phyloP scores from a whole-genome alignment of 1,140 invertebrate genomes.

The Neelides sp. region DNA sequence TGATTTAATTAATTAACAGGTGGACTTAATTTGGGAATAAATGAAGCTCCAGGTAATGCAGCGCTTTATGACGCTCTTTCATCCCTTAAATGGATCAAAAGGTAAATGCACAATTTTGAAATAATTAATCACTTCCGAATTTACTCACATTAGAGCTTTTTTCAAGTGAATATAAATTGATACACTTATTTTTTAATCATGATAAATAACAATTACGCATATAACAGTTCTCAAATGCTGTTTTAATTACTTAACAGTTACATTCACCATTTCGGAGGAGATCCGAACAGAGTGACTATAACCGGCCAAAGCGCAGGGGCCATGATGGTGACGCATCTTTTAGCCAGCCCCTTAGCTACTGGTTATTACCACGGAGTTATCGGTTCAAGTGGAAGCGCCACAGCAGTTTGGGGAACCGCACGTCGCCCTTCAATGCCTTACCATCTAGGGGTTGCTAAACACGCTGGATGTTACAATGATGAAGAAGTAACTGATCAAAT shows the following conservation, averaged over 20 bases:
- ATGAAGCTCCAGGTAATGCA: slow-evolving; percentile 23
- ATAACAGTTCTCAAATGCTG: too few species aligned
- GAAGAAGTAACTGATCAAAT: background rate
- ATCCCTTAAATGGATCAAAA: too few species aligned
- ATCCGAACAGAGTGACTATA: slow-evolving; percentile 8
- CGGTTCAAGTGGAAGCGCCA: slow-evolving; percentile 11
- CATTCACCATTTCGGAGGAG: slow-evolving; percentile 17
- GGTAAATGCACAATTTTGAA: too few species aligned
- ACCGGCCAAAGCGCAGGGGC: slow-evolving; percentile 17
- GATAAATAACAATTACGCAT: too few species aligned
- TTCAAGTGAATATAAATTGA: too few species aligned
- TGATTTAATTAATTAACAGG: too few species aligned
- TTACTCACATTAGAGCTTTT: too few species aligned
- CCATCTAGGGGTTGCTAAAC: slow-evolving; percentile 9
- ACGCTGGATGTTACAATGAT: background rate
- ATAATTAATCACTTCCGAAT: too few species aligned
- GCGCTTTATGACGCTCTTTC: too few species aligned
- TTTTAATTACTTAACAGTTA: too few species aligned
- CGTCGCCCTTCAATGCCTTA: slow-evolving; percentile 16
- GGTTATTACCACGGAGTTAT: slow-evolving; percentile 17
- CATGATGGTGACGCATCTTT: slow-evolving; percentile 13
- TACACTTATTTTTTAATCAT: too few species aligned
- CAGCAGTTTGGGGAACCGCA: slow-evolving; percentile 13
- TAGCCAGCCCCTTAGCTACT: slow-evolving; percentile 15
- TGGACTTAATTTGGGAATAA: slow-evolving; percentile 15